Base-by-base conservation (phyloP, 2,888 invertebrate genomes). In the Crocallis elinguaria region DNA sequence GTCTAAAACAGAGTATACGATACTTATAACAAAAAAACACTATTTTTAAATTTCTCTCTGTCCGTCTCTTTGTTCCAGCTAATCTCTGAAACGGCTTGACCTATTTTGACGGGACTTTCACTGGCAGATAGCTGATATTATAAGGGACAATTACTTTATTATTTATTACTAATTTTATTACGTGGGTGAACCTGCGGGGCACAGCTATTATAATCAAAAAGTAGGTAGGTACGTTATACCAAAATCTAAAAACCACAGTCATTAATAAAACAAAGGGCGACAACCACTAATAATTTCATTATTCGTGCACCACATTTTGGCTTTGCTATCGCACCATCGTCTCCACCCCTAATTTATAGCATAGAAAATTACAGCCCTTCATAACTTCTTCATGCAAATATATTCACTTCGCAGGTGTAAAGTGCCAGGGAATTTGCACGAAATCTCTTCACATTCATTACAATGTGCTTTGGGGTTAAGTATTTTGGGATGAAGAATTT, bases 271-370 rank as follows among this genome's bases (percentile, higher is more conserved):
- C 77, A 81, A 79, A 77, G 68, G 59, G 56, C 60, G 60, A 61
- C 67, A 52, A 56, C 65, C 60, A 64, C 60, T 77, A 82, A 82
- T 85, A 79, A 84, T 79, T 80, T 79, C 71, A 84, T 84, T 81
- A 83, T 67, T 71, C 63, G 62, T 49, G 66, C 71, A 75, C 75
- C 64, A 67, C 71, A 68, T 76, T 77, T 76, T 63, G 59, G 62
- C 48, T 51, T 41, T 57, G 61, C 75, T 84, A 82, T 84, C 83
- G 71, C 66, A 23, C 53, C 54, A 80, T 82, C 81, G 59, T 56
- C 51, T 58, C 60, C 60, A 61, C 70, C 72, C 69, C 67, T 62
- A 68, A 66, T 66, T 75, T 70, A 67, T 65, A 61, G 59, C 64
- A 64, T 62, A 66, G 67, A 68, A 77, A 79, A 57, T 52, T 52